Conservation (phyloP, 2,888 invertebrate genomes). For the Lepidochrysops patricia region DNA sequence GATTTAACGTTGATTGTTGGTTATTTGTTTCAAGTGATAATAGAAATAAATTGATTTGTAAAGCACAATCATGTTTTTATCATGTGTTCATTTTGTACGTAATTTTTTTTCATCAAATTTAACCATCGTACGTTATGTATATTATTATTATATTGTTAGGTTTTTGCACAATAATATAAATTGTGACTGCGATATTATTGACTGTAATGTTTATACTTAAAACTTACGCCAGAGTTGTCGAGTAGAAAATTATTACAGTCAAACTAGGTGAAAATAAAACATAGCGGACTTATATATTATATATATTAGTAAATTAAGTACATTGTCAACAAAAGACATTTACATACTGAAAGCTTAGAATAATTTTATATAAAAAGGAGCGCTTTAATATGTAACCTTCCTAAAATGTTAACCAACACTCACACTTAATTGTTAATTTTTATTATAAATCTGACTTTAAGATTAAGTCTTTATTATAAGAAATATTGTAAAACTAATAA, state of each 20-base stretch:
- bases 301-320: conserved; percentile 62
- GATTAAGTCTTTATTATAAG: conserved; percentile 67
- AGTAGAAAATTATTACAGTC: conserved; percentile 28
- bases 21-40: conserved; percentile 57
- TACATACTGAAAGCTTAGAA: conserved; percentile 60
- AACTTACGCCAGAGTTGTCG: conserved; percentile 57
- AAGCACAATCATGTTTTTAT: conserved; percentile 64
- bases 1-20: conserved; percentile 33
- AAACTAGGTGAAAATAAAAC: conserved; percentile 48
- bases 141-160: conserved; percentile 43
- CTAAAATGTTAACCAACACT: conserved; percentile 71
- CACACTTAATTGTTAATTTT: conserved; percentile 69
- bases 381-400: conserved; percentile 68
- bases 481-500: conserved; percentile 65
- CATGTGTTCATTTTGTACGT: conserved; percentile 44
- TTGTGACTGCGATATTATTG: conserved; percentile 34
- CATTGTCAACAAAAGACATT: conserved; percentile 63
- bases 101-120: conserved; percentile 17
- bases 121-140: conserved; percentile 50
- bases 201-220: conserved; percentile 15
- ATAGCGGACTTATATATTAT: conserved; percentile 48
- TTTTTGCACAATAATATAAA: conserved; percentile 50
- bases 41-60: conserved; percentile 58
- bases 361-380: conserved; percentile 62
- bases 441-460: conserved; percentile 65